Evolutionary conservation across 2,888 invertebrate species (phyloP), one percentile per base, ranked within the genome.

Genomic region (Synanthedon tipuliformis): DNA sequence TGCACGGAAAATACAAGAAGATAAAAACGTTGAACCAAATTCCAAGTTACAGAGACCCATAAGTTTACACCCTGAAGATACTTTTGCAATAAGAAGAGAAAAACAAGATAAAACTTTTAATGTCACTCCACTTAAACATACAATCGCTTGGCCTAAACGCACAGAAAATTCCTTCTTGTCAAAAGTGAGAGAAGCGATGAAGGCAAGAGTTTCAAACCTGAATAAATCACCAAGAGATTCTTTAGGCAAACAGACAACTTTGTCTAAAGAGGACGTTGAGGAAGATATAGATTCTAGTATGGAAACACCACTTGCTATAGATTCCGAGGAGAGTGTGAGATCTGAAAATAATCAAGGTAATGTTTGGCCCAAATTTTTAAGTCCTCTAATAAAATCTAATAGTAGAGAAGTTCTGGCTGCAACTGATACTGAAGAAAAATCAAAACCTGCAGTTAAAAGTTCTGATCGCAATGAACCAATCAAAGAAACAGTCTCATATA

Each of bases 401-500:
- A 23, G 5, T 45, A 10, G 15, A 23, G 13, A 45, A 13, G 18
- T 5, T 16, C 23, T 15, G 11, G 12, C 23, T 49, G 18, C 13
- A 49, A 12, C 11, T 11, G 49, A 49, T 49, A 11, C 8, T 10
- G 23, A 7, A 16, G 12, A 11, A 11, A 69, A 75, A 54, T 71
- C 59, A 18, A 64, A 62, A 51, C 66, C 75, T 4, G 68, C 73
- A 0, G 69, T 77, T n/a, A 65, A 71, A 40, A 69, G 45, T 61
- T 11, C 50, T 53, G 7, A 34, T 5, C 10, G 41, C 48, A 4
- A 40, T 50, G 58, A 65, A 13, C 53, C 69, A 0, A 57, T 82
- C 40, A 73, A 76, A 60, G 78, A 84, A 68, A 81, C 82, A 55
- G 69, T 76, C 13, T 59, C 78, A 0, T 86, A 83, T 55, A 78